These are phyloP conservation scores for Limnephilus rhombicus DNA, from an alignment of 2,888 invertebrate species.

Conservation along the genomic window DNA sequence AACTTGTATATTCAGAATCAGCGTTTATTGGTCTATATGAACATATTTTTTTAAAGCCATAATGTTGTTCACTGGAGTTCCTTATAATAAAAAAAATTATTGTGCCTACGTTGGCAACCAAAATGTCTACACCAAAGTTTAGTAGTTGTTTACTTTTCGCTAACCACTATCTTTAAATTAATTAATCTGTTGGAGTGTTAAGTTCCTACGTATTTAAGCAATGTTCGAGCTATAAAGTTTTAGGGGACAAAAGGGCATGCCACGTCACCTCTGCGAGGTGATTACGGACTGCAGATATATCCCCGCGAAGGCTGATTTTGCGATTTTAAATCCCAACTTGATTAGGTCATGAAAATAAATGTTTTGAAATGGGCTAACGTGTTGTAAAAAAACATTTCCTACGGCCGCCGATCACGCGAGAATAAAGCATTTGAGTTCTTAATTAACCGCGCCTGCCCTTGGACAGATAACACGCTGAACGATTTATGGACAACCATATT, in stretches of 20 bases:
- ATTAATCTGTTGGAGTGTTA: not conserved
- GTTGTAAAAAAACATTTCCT: conserved; percentile 27
- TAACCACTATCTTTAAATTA: too few species aligned
- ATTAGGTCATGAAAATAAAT: conserved; percentile 31
- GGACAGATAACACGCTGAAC: conserved; percentile 49
- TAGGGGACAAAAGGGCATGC: not conserved
- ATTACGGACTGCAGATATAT: not conserved
- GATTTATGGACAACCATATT: conserved; percentile 46
- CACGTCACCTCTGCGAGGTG: not conserved
- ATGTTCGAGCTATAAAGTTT: not conserved
- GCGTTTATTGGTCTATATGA: too few species aligned
- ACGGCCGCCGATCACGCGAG: conserved; percentile 38
- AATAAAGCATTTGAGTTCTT: conserved; percentile 45
- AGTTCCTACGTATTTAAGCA: not conserved
- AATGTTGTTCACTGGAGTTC: too few species aligned
- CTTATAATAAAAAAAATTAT: too few species aligned
- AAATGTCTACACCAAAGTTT: too few species aligned
- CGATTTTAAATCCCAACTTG: conserved; percentile 8
- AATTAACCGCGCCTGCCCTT: conserved; percentile 52
- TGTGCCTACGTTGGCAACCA: too few species aligned
- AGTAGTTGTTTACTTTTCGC: too few species aligned
- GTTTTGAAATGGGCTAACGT: conserved; percentile 39
- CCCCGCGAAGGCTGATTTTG: conserved; percentile 12
- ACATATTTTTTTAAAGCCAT: too few species aligned
- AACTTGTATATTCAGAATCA: too few species aligned